A percentile compares a stretch with the other conserved stretches of the same genome.
Evolutionary conservation across 2,113 vertebrate species (phyloP).

Genomic region (Odocoileus virginianus): DNA sequence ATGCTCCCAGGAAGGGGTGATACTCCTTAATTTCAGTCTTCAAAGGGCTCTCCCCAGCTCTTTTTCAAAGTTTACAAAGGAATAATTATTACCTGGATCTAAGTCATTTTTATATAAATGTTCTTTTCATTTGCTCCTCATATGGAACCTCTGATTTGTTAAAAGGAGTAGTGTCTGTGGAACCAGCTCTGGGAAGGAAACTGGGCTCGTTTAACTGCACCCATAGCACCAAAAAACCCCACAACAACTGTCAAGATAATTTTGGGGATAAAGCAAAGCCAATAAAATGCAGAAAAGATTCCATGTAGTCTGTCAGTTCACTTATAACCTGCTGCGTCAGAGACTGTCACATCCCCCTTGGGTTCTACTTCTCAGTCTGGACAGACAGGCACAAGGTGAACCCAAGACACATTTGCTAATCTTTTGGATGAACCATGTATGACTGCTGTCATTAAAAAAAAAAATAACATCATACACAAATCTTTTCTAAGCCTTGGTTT

Average conservation of each 20-base stretch:
- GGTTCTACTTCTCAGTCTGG: not conserved
- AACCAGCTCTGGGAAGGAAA: not conserved
- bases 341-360: not conserved
- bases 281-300: not conserved
- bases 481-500: not conserved
- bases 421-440: not conserved
- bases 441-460: not conserved
- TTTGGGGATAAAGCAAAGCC: not conserved
- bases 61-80: not conserved
- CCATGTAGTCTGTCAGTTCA: not conserved
- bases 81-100: not conserved
- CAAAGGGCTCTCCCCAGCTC: not conserved
- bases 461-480: not conserved
- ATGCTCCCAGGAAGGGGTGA: not conserved
- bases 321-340: not conserved
- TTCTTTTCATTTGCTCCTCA: slow-evolving; percentile 25
- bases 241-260: slow-evolving; percentile 4
- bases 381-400: not conserved
- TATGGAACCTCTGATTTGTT: not conserved
- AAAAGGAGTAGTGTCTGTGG: not conserved
- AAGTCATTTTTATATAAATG: not conserved
- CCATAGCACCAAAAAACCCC: not conserved
- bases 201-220: not conserved
- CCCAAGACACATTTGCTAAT: not conserved
- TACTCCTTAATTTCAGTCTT: not conserved